Evolutionary conservation across 2,888 invertebrate species (phyloP), one percentile per base, ranked within the genome.

Genomic region (Lasioglossum marginatum): DNA sequence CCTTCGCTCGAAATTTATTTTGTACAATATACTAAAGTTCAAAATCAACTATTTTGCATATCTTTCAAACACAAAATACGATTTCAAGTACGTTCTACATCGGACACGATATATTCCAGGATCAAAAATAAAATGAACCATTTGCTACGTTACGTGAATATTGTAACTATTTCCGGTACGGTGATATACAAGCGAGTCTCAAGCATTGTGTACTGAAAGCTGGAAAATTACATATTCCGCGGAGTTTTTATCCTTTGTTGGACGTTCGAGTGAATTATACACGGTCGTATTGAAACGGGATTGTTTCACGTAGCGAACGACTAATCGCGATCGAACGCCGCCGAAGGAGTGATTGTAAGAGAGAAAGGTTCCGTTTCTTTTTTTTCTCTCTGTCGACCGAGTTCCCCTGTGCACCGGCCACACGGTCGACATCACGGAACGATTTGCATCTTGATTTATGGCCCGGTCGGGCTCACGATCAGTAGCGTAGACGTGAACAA

Each of bases 381-480:
- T 68, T 60, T 48, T 68, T 57, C 23, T 23, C 5, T 16, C 19
- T 43, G 14, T 14, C 45, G 16, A 57, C 34, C 12, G 77, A 73
- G 45, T 78, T 83, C 63, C 43, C 73, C 34, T 40, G 52, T 52
- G 57, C 66, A 77, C 45, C 19, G 37, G 48, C 57, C 75, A 76
- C 79, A 66, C 27, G 34, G 43, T 27, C 84, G 43, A 52, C 83
- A 66, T 72, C 84, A 8, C 74, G 79, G 71, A 85, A 76, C 52
- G 84, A 85, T 85, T 83, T 85, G 79, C 84, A 85, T 83, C 84
- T 84, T 71, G 84, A 84, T 78, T 83, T 83, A 82, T 71, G 45
- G 23, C 4, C 40, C 48, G 48, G 43, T 70, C 16, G 10, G 27
- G 72, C 37, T 31, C 4, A 16, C 66, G 66, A 66, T 5, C 77